Base-by-base conservation (phyloP, 92 coral and sea anemone genomes). In the Pocillopora grandis region DNA sequence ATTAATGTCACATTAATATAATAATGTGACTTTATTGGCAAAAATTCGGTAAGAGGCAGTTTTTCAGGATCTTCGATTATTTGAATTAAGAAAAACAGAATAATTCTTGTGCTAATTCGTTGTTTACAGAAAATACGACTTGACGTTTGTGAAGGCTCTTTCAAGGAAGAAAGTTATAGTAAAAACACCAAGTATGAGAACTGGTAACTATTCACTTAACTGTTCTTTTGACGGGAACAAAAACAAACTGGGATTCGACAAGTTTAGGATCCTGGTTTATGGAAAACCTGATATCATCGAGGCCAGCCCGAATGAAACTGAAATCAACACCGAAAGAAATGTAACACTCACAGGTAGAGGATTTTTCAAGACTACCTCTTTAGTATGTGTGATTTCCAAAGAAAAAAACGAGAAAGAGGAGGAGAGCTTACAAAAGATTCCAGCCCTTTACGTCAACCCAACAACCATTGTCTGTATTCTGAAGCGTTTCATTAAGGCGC, bases 301-400 rank as follows among this genome's bases (percentile, higher is more conserved):
- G 1, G 67, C 60, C 12, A 70, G 23, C 58, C 85, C 85, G 6
- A 71, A 81, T 58, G 85, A 81, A 81, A 58, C 78, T 17, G 8
- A 10, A 42, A 23, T 72, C 19, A 58, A 86, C 35, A 66, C 80
- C 15, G 77, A 87, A 21, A 66, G 62, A 60, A 85, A 72, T 35
- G 92, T 88, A 5, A 83, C 86, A 9, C 16, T 95, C 11, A 78
- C 85, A 11, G 98, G 98, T 27, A 37, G 79, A 12, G 96, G 96
- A 12, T 95, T 95, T 80, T 87, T 89, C 10, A 80, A 95, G 69
- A 86, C 93, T 37, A 23, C 86, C 2, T 75, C 79, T 17, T 49
- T 87, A 64, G 77, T 55, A 69, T 95, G 98, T 72, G 75, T 90
- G 69, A 64, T 78, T 18, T 52, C 13, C 56, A 10, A 21, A 11